Base-by-base conservation (phyloP, 2,797 vertebrate species). In the Sebastes taczanowskii region DNA sequence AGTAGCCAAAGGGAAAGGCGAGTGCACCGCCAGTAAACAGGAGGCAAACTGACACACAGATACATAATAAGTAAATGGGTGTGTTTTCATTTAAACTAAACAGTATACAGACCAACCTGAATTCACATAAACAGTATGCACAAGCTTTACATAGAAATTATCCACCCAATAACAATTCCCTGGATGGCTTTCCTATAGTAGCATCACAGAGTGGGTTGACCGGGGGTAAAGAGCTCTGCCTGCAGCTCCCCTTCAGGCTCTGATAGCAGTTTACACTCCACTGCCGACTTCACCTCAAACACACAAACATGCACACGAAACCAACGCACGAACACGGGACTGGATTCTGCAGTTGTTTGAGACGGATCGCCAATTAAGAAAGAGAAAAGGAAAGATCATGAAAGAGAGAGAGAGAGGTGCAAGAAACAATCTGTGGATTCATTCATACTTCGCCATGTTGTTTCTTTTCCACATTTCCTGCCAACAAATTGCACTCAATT, bases 401-500 rank as follows among this genome's bases (percentile, higher is more conserved):
- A 60, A 32, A 7, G 30, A 25, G 5, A 14, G 25, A 14, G 42
- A 42, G 10, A 75, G 67, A 83, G 20, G 70, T 11, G 6, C 52
- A 42, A 32, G 35, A 20, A 30, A 49, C 8, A 46, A 67, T 75
- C 56, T 64, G 18, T 20, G 22, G 27, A 65, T 74, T 71, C 2
- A 20, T 53, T 76, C 67, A 16, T 76, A 67, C 9, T 61, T 58
- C 38, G 49, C 14, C 71, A 14, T 20, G 61, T 68, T 78, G 61
- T 77, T 85, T 78, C 46, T 73, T 65, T 59, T 74, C 72, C 18
- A 30, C 2, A 66, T 71, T 74, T 34, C 74, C 38, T 71, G 74
- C 62, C 71, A 80, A 80, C 74, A 80, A 74, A 74, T 59, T 82
- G 77, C 70, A 63, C 75, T 72, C 38, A 64, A 61, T 35, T 86